Evolutionary conservation across 2,113 vertebrate species (phyloP), one percentile per base, ranked within the genome.

Genomic region (Istiophorus platypterus): DNA sequence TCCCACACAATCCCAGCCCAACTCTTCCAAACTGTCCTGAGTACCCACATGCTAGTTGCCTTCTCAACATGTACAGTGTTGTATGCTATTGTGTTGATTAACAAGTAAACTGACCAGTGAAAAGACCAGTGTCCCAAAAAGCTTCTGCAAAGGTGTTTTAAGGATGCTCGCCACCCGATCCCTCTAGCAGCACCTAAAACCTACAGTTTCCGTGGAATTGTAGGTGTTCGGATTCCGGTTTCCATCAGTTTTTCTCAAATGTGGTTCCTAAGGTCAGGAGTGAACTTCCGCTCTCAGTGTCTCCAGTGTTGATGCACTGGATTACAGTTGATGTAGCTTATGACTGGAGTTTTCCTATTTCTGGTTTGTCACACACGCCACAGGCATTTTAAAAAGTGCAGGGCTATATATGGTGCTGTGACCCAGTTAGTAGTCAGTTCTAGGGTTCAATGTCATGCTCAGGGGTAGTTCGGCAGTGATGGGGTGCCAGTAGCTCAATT

Each of bases 351-450:
- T 37, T 41, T 42, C 10, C 29, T n/a, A 7, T 52, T 64, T 56
- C 31, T 27, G 37, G 57, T 76, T 4, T 31, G 37, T 51, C 64
- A 64, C 14, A 64, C 4, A 18, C 7, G 62, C 17, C 2, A 74
- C 41, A 59, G 8, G 5, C 34, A 72, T 75, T 68, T 77, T 4
- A 52, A 65, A 54, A 45, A 20, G 31, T 14, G 37, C 45, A 56
- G 56, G 58, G 52, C 61, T 67, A 56, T 58, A 68, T 54, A 17
- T 47, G 66, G 27, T 51, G 45, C 59, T n/a, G 0, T 90, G 76
- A 88, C 80, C 82, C 77, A 88, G 62, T 89, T 89, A 51, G 58
- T 72, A 67, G 82, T 77, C 83, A 64, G 41, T 64, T 83, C 12
- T 64, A 26, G 72, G 66, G 47, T 76, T 85, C 49, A 51, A 54